Percentiles rank a stretch among this genome's conserved stretches.
Conservation (phyloP, 2,797 vertebrate genomes). For the Malurus splendens region DNA sequence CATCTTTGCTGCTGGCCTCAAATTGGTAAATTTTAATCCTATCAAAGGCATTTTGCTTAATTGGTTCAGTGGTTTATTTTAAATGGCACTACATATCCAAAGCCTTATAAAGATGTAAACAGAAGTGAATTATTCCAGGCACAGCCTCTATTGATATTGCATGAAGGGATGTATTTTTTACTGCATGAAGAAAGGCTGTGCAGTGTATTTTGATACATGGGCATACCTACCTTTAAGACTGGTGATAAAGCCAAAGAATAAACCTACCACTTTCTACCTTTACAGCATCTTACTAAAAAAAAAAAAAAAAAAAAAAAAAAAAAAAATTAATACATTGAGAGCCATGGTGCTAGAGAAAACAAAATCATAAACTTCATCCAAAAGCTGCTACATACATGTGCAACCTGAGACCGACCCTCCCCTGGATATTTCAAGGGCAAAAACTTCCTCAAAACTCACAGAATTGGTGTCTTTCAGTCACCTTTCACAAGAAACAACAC, state of each 20-base stretch:
- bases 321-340: background rate
- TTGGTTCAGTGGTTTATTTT: background rate
- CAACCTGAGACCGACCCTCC: rapidly evolving
- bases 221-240: background rate
- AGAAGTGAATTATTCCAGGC: background rate
- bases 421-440: background rate
- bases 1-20: background rate
- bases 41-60: background rate
- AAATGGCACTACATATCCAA: background rate
- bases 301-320: no score
- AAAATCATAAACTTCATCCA: background rate
- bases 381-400: background rate
- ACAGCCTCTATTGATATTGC: background rate
- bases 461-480: background rate
- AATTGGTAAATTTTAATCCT: background rate
- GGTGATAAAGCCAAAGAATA: background rate
- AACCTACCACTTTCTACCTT: background rate
- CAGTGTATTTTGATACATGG: background rate
- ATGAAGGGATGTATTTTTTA: background rate
- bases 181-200: background rate
- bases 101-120: background rate
- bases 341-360: background rate
- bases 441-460: background rate
- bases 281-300: background rate
- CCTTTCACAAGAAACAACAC: background rate